Base-by-base conservation (phyloP, 2,113 vertebrate genomes). In the Corapipo altera region DNA sequence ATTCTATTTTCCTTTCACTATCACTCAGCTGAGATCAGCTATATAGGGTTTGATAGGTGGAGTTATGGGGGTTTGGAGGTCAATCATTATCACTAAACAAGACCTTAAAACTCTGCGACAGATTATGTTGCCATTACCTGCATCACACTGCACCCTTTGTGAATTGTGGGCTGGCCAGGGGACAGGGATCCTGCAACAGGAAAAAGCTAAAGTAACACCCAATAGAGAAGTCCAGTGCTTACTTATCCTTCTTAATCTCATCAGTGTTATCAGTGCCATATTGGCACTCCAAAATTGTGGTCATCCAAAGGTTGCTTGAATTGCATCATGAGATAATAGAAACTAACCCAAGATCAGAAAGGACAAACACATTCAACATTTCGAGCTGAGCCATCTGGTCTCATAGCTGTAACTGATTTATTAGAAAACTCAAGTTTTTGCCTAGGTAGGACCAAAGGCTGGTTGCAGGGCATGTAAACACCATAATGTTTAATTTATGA, bases 341-440 rank as follows among this genome's bases (percentile, higher is more conserved):
- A 91, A 80, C 13, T 71, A 67, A 71, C 21, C 23, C 39, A 39
- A 77, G 46, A 92, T 94, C 55, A 62, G 69, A 58, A 86, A 80
- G 65, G 26, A 76, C 65, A 71, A 81, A 39, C 15, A 73, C 3
- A 1, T 57, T 84, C 35, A 39, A 19, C 0, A 0, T 59, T 55
- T 66, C 64, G 52, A 95, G 54, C 54, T 81, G 61, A 81, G 9
- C 69, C n/a, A 46, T 86, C 73, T 87, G 41, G 15, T 62, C 26
- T 70, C 28, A 43, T 39, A 46, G 30, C 19, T 88, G 49, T 61
- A 57, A 57, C 22, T 78, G 24, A 82, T 85, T 75, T 72, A 61
- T 78, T 44, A 52, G 73, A 71, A 72, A 90, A 89, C 5, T 46
- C 7, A 58, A 37, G 2, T 15, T 76, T 89, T 85, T 71, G 22